These are phyloP conservation scores for Charanyca ferruginea DNA, from an alignment of 2,888 invertebrate species.

Conservation along the genomic window DNA sequence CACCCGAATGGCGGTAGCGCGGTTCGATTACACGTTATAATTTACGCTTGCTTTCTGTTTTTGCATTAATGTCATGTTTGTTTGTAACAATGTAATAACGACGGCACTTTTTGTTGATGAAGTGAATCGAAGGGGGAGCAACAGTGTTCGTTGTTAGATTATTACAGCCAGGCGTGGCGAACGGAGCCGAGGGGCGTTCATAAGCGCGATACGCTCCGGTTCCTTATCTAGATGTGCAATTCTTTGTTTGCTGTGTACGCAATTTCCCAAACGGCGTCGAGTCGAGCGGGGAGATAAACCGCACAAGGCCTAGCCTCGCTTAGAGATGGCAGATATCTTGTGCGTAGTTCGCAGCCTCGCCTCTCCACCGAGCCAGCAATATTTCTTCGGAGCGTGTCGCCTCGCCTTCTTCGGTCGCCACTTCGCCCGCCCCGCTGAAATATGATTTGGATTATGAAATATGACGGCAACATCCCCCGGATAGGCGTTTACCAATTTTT, in stretches of 20 bases:
- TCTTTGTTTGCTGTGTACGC: slow-evolving; percentile 88
- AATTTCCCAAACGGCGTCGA: slow-evolving; percentile 84
- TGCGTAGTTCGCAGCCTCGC: slow-evolving; percentile 67
- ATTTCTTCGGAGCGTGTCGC: slow-evolving; percentile 75
- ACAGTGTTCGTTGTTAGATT: slow-evolving; percentile 63
- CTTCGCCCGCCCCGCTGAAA: slow-evolving; percentile 73
- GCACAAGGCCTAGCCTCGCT: slow-evolving; percentile 73
- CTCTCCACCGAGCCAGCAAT: slow-evolving; percentile 66
- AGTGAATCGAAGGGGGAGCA: slow-evolving; percentile 53
- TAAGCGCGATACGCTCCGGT: slow-evolving; percentile 78
- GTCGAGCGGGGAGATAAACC: slow-evolving; percentile 80
- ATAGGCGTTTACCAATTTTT: slow-evolving; percentile 74
- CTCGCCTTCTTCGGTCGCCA: slow-evolving; percentile 68
- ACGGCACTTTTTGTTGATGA: slow-evolving; percentile 37
- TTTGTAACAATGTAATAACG: slow-evolving; percentile 29
- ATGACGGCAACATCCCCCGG: slow-evolving; percentile 74
- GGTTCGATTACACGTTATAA: slow-evolving; percentile 35
- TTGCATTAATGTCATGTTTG: slow-evolving; percentile 42
- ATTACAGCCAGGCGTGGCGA: slow-evolving; percentile 53
- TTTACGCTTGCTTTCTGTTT: slow-evolving; percentile 46
- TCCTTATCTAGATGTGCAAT: slow-evolving; percentile 84
- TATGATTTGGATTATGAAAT: slow-evolving; percentile 83
- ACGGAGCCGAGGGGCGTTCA: slow-evolving; percentile 65
- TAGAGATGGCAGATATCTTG: slow-evolving; percentile 84
- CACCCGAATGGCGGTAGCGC: slow-evolving; percentile 24